Base-by-base conservation (phyloP, 1,140 invertebrate genomes). In the Cardiocondyla obscurior region DNA sequence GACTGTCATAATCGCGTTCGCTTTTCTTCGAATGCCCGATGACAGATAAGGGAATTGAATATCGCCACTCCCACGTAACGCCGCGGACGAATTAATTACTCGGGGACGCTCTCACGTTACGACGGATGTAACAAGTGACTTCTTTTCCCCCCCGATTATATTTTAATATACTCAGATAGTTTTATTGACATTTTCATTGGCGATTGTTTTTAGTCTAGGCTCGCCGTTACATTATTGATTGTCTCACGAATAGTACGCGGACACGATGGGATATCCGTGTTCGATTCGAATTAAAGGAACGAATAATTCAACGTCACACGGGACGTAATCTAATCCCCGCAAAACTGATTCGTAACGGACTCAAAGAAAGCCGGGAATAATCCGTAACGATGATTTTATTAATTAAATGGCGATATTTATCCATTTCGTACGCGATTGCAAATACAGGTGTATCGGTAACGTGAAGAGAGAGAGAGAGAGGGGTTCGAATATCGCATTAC, bases 1-100 rank as follows among this genome's bases (percentile, higher is more conserved):
- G 85, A 87, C 79, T 82, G 65, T 65, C 44, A 65, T 84, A 83
- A 87, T 86, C 85, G 51, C 49, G 39, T 73, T 67, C 60, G 22
- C 55, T 81, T 81, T 73, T 73, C 77, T 81, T 39, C n/a, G 22
- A 77, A 46, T 14, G 60, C 16, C 33, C 46, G 44, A 77, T 77
- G 74, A 65, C 74, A 65, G 74, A 69, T 79, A 79, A 53, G 33
- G 16, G 46, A 79, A 69, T 79, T 69, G 25, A 69, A 79, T 79
- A 28, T 30, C 49, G 33, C 42, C 33, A 33, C 74, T 55, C 33
- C 22, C 49, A 79, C 4, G 33, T 65, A 60, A 67, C 60, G 19
- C 22, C 60, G 42, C 30, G 44, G 28, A 19, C 12, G 22, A 67
- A 77, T 77, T 77, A 77, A 77, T 77, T 77, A 51, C 22, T 39